Percentiles rank a stretch among this genome's conserved stretches.
These are phyloP conservation scores for Siniperca scherzeri DNA, from an alignment of 2,797 vertebrate genomes.

Conservation along the genomic window DNA sequence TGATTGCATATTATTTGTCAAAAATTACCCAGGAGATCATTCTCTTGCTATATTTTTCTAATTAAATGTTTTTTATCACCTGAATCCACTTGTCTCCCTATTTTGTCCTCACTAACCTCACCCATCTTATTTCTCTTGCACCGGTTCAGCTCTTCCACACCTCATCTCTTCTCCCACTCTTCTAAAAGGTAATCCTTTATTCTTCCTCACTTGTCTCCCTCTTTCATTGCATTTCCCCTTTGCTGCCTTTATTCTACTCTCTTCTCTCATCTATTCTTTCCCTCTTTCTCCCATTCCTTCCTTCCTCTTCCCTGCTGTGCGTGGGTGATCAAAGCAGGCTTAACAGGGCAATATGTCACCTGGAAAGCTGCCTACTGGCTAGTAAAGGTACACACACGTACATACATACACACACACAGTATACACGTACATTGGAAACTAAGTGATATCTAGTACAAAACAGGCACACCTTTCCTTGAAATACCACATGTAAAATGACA, in stretches of 20 bases:
- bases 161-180: background rate
- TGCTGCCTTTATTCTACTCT: conserved; percentile 31
- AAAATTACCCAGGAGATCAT: conserved; percentile 8
- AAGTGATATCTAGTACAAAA: conserved; percentile 20
- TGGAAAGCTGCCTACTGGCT: conserved; percentile 60
- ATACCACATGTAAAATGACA: background rate
- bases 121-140: conserved; percentile 15
- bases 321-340: conserved; percentile 71
- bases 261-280: conserved; percentile 42
- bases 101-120: conserved; percentile 5
- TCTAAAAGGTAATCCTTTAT: conserved; percentile 23
- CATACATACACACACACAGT: conserved; percentile 25
- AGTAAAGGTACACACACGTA: conserved; percentile 32
- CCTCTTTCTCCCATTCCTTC: conserved; percentile 38
- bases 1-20: conserved; percentile 20
- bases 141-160: background rate
- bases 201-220: conserved; percentile 7
- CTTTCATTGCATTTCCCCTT: conserved; percentile 14
- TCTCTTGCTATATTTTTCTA: background rate
- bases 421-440: conserved; percentile 17
- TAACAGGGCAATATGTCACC: conserved; percentile 67
- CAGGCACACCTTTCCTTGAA: conserved; percentile 7
- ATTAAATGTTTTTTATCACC: background rate
- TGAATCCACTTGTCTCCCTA: background rate
- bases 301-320: conserved; percentile 57